Evolutionary conservation across 2,888 invertebrate species (phyloP).

Genomic region (Tinea semifulvella): DNA sequence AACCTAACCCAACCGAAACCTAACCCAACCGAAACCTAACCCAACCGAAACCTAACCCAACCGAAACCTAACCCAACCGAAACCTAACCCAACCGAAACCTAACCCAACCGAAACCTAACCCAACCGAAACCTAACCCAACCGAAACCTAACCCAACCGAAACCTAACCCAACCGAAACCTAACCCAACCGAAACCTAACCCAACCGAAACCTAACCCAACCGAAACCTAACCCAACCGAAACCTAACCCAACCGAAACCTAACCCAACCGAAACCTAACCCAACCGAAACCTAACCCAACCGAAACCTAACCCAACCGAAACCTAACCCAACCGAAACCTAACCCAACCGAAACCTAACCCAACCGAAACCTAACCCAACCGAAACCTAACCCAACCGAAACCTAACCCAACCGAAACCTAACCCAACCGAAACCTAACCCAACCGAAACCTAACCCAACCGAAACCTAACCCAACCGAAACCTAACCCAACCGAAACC

Average conservation of each 20-base stretch:
- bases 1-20: background rate
- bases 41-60: background rate
- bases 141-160: background rate
- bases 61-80: background rate
- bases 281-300: background rate
- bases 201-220: background rate
- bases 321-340: constrained; percentile 6
- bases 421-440: background rate
- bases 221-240: background rate
- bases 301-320: background rate
- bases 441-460: background rate
- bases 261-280: background rate
- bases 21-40: background rate
- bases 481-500: background rate
- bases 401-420: background rate
- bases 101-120: background rate
- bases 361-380: constrained; percentile 16
- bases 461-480: background rate
- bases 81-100: background rate
- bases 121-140: background rate
- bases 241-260: background rate
- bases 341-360: constrained; percentile 18
- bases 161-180: background rate
- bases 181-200: background rate
- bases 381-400: constrained; percentile 15